A percentile compares a stretch with the other conserved stretches of the same genome.
Conservation (phyloP, 2,113 vertebrate species). For the Tenrec ecaudatus region DNA sequence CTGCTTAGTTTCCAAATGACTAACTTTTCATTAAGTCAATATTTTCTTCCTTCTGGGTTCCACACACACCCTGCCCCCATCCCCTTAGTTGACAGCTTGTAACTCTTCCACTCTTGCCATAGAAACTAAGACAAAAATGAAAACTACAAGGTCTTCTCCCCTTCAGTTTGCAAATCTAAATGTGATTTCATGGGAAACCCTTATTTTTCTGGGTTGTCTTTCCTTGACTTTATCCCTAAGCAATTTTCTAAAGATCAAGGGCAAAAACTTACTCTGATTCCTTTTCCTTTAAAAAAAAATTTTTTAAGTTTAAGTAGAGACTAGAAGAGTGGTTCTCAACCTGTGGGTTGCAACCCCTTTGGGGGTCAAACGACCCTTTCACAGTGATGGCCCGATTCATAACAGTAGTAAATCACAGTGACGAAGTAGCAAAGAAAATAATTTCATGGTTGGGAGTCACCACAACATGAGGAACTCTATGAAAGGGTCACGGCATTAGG, state of each 20-base stretch:
- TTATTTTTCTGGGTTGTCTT: constrained; percentile 37
- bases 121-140: constrained; percentile 45
- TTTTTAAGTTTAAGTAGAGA: no score
- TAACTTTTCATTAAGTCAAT: constrained; percentile 27
- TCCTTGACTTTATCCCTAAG: background rate
- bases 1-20: background rate
- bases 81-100: background rate
- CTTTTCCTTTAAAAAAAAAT: background rate
- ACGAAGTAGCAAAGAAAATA: no score
- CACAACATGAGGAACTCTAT: no score
- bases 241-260: constrained; percentile 36
- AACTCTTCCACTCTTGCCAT: background rate
- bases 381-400: no score
- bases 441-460: no score
- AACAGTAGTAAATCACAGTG: no score
- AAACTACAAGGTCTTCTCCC: constrained; percentile 1
- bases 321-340: no score
- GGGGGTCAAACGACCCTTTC: no score
- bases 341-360: no score
- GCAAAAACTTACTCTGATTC: background rate
- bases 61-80: background rate
- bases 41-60: constrained; percentile 1
- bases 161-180: constrained; percentile 5
- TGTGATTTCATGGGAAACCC: background rate
- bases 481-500: no score